A percentile compares a stretch with the other conserved stretches of the same genome.
Conservation (phyloP, 1,140 invertebrate species). For the Ips nitidus region DNA sequence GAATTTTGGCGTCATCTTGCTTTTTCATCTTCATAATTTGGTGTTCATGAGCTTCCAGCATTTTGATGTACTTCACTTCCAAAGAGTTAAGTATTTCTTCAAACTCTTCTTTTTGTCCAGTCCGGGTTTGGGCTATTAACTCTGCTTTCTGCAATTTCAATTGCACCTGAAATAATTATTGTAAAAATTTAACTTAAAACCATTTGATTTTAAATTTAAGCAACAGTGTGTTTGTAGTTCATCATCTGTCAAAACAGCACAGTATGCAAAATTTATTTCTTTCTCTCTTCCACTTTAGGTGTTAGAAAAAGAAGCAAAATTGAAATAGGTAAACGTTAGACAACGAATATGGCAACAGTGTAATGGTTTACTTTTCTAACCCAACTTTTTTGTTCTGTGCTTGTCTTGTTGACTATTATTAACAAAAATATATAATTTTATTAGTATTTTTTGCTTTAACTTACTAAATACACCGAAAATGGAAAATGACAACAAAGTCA, state of each 20-base stretch:
- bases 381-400: too few species aligned
- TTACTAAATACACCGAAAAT: conserved; percentile 3
- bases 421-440: too few species aligned
- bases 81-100: conserved; percentile 38
- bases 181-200: background rate
- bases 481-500: conserved; percentile 21
- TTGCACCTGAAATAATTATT: conserved; percentile 30
- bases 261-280: too few species aligned
- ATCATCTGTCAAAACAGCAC: too few species aligned
- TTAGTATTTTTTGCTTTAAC: too few species aligned
- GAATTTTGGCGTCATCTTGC: conserved; percentile 31
- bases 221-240: conserved; percentile 2
- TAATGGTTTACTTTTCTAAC: too few species aligned
- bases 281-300: too few species aligned
- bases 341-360: too few species aligned
- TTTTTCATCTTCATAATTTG: conserved; percentile 33
- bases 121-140: conserved; percentile 25
- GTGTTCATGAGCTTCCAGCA: conserved; percentile 34
- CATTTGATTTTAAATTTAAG: background rate
- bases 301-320: too few species aligned
- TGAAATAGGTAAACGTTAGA: too few species aligned
- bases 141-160: conserved; percentile 37
- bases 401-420: too few species aligned
- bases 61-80: conserved; percentile 40
- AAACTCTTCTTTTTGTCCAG: conserved; percentile 33